Conservation (phyloP, 1,140 invertebrate species). For the Macrotrachela quadricornifera region DNA sequence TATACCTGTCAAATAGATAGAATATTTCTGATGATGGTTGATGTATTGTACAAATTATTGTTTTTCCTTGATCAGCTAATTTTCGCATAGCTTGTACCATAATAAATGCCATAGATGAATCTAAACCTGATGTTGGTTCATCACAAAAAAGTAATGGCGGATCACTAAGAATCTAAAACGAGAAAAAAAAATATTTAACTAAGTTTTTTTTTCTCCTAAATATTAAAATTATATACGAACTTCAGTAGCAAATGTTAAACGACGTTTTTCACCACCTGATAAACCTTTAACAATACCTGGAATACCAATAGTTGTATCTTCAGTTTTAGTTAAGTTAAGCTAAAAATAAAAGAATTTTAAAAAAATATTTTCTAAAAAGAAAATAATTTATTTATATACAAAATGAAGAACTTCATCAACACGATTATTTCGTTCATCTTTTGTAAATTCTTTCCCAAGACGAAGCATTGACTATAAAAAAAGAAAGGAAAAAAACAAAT, state of each 20-base stretch:
- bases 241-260: constrained; percentile 82
- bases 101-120: constrained; percentile 73
- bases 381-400: constrained; percentile 44
- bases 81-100: constrained; percentile 52
- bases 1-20: constrained; percentile 52
- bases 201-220: background rate
- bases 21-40: constrained; percentile 83
- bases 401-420: constrained; percentile 62
- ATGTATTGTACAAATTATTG: constrained; percentile 77
- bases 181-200: background rate
- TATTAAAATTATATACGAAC: constrained; percentile 32
- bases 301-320: constrained; percentile 39
- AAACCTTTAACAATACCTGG: constrained; percentile 66
- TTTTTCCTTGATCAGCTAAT: constrained; percentile 55
- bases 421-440: constrained; percentile 48
- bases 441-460: constrained; percentile 61
- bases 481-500: background rate
- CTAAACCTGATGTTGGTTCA: constrained; percentile 69
- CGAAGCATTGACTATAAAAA: constrained; percentile 60
- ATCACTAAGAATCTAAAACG: constrained; percentile 58
- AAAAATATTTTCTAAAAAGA: background rate
- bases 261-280: constrained; percentile 80
- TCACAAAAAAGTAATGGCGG: constrained; percentile 75
- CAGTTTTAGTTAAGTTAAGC: constrained; percentile 43
- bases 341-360: constrained; percentile 21